Evolutionary conservation across 2,888 invertebrate genomes (phyloP).

Genomic region (Pachydiplax longipennis): DNA sequence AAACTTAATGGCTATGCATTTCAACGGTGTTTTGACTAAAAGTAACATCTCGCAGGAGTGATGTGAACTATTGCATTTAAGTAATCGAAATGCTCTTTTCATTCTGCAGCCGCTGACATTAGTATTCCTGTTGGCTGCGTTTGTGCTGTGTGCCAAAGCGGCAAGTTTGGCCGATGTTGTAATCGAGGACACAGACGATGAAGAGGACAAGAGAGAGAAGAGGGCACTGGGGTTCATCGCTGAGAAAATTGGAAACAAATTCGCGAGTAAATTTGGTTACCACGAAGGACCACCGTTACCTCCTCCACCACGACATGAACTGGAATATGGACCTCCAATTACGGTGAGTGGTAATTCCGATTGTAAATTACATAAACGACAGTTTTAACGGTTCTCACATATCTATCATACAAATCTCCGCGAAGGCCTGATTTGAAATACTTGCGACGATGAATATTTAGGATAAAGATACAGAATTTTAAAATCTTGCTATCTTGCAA

Average conservation of each 20-base stretch:
- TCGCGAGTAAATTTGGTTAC: constrained; percentile 22
- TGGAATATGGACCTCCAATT: constrained; percentile 48
- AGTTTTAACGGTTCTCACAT: too few relatives aligned
- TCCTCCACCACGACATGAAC: constrained; percentile 18
- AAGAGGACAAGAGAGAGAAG: constrained; percentile 23
- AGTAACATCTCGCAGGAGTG: too few relatives aligned
- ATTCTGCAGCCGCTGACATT: not conserved
- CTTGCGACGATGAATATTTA: too few relatives aligned
- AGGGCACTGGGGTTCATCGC: constrained; percentile 20
- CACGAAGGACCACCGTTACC: not conserved
- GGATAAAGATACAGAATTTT: too few relatives aligned
- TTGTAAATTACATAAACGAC: too few relatives aligned
- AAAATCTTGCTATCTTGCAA: too few relatives aligned
- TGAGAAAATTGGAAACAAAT: constrained; percentile 16
- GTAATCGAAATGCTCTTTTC: too few relatives aligned
- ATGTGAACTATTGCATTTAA: too few relatives aligned
- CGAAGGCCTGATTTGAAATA: too few relatives aligned
- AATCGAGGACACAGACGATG: not conserved
- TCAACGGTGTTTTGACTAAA: too few relatives aligned
- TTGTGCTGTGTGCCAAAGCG: not conserved
- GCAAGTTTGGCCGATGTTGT: not conserved
- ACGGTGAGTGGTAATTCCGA: constrained; percentile 37
- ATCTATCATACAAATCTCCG: too few relatives aligned
- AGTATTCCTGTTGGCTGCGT: not conserved
- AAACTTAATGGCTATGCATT: too few relatives aligned